Evolutionary conservation across 2,113 vertebrate species (phyloP), one percentile per base, ranked within the genome.

Genomic region (Cephalopterus ornatus): DNA sequence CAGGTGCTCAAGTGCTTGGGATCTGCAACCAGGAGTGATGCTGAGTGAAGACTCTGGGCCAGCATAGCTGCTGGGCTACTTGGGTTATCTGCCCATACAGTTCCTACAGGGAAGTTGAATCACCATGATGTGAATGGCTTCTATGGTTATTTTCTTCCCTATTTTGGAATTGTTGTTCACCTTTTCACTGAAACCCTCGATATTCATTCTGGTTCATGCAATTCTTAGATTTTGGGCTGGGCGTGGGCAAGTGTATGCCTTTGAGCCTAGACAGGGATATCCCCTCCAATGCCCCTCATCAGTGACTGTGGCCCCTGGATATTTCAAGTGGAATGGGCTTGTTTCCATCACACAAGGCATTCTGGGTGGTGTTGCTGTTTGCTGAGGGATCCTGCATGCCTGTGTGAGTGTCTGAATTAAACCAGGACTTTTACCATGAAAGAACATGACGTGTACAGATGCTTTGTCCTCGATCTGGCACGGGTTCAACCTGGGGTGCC

Each of bases 181-280:
- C 8, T 74, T 72, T 78, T 58, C 56, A 26, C 12, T 49, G 55
- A 74, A 62, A 42, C 32, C 14, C 27, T 76, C 47, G 39, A 5
- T 68, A 50, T 46, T 65, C 3, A 3, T 72, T 92, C 50, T 59
- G 15, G 30, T 79, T 71, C 26, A 28, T 26, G 14, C 33, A 72
- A 28, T 41, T 11, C n/a, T 75, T 88, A 20, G 32, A 44, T 83
- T 80, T 63, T 63, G 33, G 12, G 12, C 23, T 85, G 23, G 16
- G 37, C 4, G 7, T 37, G 39, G 49, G 16, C 0, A 0, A 47
- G 13, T 15, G 4, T 32, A 9, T 12, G 28, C 24, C 46, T 82
- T 85, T 42, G 27, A 82, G 24, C n/a, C 42, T 58, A 24, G 19
- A 28, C 18, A 49, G 77, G 20, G 27, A 14, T 42, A 67, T n/a